phyloP scores from a whole-genome alignment of 2,797 vertebrate genomes.

The Austrolebias charrua region DNA sequence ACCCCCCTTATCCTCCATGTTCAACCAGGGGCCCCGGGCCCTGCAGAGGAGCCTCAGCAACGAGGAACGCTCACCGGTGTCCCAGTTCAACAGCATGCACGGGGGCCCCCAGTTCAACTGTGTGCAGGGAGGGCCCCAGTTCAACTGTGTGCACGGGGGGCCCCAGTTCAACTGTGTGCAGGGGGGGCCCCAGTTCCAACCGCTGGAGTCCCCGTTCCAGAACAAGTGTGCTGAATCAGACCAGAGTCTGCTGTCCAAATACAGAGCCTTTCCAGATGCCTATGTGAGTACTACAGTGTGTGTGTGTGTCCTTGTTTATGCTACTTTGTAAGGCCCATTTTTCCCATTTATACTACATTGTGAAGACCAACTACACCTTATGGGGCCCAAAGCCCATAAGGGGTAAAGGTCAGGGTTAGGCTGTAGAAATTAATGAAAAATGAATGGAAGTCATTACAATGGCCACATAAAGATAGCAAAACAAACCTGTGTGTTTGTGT shows the following conservation, averaged over 20 bases:
- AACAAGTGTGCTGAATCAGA: conserved; percentile 50
- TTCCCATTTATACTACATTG: too few relatives aligned
- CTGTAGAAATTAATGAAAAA: too few relatives aligned
- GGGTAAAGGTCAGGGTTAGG: too few relatives aligned
- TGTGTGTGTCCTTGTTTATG: too few relatives aligned
- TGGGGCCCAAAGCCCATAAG: too few relatives aligned
- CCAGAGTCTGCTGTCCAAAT: conserved; percentile 53
- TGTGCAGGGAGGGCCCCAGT: conserved; percentile 22
- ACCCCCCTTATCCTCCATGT: conserved; percentile 2
- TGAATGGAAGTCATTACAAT: too few relatives aligned
- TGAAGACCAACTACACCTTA: too few relatives aligned
- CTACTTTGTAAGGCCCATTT: too few relatives aligned
- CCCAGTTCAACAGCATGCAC: neutral
- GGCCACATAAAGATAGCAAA: too few relatives aligned
- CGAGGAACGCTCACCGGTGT: conserved; percentile 31
- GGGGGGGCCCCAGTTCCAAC: too few relatives aligned
- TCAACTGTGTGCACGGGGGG: conserved; percentile 47
- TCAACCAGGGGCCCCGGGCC: conserved; percentile 17
- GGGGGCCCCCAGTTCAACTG: conserved; percentile 44
- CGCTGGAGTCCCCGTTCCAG: conserved; percentile 35
- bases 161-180: conserved; percentile 42
- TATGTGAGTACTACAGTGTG: conserved; percentile 76
- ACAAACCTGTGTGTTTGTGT: too few relatives aligned
- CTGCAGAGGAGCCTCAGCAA: conserved; percentile 70
- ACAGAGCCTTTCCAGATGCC: conserved; percentile 82